A percentile compares a stretch with the other conserved stretches of the same genome.
Conservation (phyloP, 2,113 vertebrate species). For the Odocoileus hemionus region DNA sequence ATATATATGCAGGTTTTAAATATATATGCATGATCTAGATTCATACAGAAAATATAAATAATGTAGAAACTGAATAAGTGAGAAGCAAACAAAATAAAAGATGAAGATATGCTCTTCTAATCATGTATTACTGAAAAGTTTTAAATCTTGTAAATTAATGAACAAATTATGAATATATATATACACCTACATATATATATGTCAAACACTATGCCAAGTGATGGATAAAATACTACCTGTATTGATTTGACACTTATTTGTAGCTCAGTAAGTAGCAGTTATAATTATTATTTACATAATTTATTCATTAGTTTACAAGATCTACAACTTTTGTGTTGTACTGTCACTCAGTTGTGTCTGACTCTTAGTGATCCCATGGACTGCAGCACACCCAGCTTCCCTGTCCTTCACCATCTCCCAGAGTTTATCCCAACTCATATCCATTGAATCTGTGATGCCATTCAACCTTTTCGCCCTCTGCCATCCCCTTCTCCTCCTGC, state of each 20-base stretch:
- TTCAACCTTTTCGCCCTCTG: not conserved
- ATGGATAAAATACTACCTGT: not conserved
- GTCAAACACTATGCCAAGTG: not conserved
- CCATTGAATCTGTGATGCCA: not conserved
- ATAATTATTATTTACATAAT: not conserved
- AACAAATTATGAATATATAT: not conserved
- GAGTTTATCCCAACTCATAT: not conserved
- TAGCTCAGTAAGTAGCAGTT: not conserved
- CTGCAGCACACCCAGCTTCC: not conserved
- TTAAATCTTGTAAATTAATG: not conserved
- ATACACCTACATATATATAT: not conserved
- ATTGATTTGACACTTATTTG: not conserved
- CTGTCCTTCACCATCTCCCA: not conserved
- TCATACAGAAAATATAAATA: not conserved
- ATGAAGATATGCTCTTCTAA: not conserved
- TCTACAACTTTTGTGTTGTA: not conserved
- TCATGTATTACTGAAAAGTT: not conserved
- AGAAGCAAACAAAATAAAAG: not conserved
- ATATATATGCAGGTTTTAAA: not conserved
- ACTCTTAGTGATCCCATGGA: not conserved
- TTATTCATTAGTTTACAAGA: not conserved
- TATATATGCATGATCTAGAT: not conserved
- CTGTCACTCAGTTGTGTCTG: not conserved
- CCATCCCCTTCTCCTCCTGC: not conserved
- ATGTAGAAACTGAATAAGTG: not conserved